phyloP scores from a whole-genome alignment of 2,113 vertebrate species.

The Murina feae region DNA sequence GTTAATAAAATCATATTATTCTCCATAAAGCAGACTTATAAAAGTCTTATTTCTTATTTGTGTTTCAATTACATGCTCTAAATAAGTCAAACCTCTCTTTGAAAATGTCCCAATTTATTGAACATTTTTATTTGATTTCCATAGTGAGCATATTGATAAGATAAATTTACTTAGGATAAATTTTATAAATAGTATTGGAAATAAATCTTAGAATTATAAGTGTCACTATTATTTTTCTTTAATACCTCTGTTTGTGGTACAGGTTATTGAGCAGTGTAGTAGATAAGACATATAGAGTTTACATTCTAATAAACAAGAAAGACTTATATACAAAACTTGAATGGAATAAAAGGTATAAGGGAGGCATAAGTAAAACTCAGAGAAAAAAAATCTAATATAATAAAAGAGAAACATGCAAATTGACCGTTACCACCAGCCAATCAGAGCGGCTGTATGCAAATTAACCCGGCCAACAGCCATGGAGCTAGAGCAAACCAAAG shows the following conservation, averaged over 20 bases:
- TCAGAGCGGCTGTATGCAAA: too few species aligned
- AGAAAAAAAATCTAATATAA: too few species aligned
- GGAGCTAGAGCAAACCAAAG: too few species aligned
- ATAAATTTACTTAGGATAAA: constrained; percentile 11
- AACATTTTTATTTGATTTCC: constrained; percentile 12
- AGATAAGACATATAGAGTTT: background rate
- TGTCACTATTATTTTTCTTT: background rate
- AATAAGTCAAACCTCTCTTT: constrained; percentile 41
- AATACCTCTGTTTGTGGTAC: background rate
- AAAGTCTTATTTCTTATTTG: constrained; percentile 67
- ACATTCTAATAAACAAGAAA: background rate
- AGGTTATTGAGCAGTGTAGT: background rate
- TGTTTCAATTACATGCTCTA: constrained; percentile 51
- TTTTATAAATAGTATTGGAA: background rate
- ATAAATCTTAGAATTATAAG: constrained; percentile 6
- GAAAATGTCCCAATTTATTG: constrained; percentile 19
- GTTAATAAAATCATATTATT: constrained; percentile 41
- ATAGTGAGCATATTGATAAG: constrained; percentile 1
- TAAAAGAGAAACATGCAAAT: too few species aligned
- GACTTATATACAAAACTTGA: background rate
- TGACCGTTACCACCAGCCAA: too few species aligned
- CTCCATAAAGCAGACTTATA: constrained; percentile 43
- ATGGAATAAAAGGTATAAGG: background rate
- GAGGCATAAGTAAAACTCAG: background rate
- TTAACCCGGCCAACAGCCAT: too few species aligned